phyloP scores from a whole-genome alignment of 2,113 vertebrate genomes.

The Tragulus kanchil region DNA sequence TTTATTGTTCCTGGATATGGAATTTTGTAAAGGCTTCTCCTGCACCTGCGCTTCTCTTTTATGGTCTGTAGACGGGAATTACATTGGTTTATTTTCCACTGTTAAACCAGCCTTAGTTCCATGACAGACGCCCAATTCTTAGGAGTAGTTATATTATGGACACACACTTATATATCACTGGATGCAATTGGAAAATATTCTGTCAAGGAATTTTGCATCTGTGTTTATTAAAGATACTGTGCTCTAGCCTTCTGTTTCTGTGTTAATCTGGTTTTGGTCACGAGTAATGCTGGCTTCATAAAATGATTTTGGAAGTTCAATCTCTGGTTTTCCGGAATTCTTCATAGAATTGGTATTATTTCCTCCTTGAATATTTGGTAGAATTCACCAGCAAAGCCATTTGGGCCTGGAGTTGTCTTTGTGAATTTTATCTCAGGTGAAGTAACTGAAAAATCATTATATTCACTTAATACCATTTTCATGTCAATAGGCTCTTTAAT shows the following conservation, averaged over 20 bases:
- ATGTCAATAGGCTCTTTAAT: neutral
- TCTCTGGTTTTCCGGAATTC: neutral
- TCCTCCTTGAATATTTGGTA: neutral
- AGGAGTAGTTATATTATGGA: neutral
- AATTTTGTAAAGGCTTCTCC: neutral
- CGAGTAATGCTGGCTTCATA: neutral
- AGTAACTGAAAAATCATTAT: neutral
- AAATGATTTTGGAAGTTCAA: neutral
- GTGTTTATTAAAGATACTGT: neutral
- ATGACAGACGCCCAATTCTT: neutral
- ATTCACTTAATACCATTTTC: neutral
- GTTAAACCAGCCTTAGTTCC: neutral
- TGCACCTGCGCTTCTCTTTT: neutral
- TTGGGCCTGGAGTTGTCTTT: neutral
- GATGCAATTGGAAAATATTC: neutral
- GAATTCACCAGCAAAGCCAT: neutral
- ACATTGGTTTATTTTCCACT: neutral
- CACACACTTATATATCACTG: neutral
- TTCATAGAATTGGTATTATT: neutral
- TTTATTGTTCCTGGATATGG: neutral
- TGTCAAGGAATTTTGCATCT: neutral
- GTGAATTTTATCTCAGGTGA: neutral
- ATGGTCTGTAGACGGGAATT: neutral
- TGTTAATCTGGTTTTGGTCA: neutral
- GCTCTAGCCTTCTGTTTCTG: neutral